Conservation (phyloP, 2,113 vertebrate species). For the Cyanistes caeruleus region DNA sequence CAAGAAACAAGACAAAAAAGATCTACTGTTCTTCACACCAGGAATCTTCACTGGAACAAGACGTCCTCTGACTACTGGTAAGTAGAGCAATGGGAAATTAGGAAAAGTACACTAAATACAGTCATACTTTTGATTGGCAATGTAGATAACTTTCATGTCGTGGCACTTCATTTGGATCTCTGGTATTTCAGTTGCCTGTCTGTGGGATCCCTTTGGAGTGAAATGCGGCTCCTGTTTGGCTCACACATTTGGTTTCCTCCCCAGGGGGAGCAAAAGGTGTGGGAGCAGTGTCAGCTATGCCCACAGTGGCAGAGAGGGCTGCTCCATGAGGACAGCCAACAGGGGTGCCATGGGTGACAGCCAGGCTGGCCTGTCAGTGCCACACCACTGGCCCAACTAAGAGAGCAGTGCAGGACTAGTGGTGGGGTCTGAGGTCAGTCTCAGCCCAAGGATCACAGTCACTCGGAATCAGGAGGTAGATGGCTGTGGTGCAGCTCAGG, state of each 20-base stretch:
- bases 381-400: rapidly evolving
- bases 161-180: not conserved
- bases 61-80: not conserved
- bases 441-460: not conserved
- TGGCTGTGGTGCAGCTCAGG: not conserved
- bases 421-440: rapidly evolving
- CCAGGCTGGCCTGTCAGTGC: not conserved
- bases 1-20: not conserved
- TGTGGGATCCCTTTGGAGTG: not conserved
- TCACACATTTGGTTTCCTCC: not conserved
- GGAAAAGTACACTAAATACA: not conserved
- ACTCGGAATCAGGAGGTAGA: rapidly evolving
- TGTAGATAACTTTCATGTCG: not conserved
- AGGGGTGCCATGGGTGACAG: not conserved
- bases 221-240: not conserved
- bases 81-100: not conserved
- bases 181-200: not conserved
- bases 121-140: not conserved
- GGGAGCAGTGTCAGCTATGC: not conserved
- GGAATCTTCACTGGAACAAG: not conserved
- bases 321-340: rapidly evolving
- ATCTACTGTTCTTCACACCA: not conserved
- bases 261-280: not conserved
- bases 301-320: not conserved
- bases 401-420: not conserved